Base-by-base conservation (phyloP, 1,140 invertebrate genomes). In the Dysdera silvatica region DNA sequence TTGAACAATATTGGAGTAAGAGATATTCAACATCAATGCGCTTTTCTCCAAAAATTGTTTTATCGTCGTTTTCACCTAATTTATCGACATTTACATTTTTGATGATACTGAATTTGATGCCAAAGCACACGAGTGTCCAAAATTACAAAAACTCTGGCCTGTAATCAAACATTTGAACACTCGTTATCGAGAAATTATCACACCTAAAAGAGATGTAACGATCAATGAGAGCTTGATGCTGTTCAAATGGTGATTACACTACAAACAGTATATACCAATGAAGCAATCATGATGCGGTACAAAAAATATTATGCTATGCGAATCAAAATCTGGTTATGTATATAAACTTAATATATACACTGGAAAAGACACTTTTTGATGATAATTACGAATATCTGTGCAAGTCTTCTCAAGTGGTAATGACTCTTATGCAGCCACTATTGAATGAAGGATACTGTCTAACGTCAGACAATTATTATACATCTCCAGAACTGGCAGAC, bases 191-290 rank as follows among this genome's bases (percentile, higher is more conserved):
- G 40, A 56, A 56, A 23, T 5, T 32, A 56, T 56, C 2, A n/a
- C 4, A 33, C 41, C 47, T 49, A n/a, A 49, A 49, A 49, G 47
- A 49, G 24, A 49, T 49, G 47, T 49, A 6, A 49, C 47, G 29
- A 58, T 48, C 3, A 45, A 58, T 58, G 18, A 58, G 29, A 58
- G 43, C 24, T 58, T 48, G 41, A 58, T 58, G 28, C 14, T 58
- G 18, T 58, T n/a, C 20, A 47, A 20, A 31, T 28, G 55, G 35
- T 31, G 28, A 43, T 23, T 57, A 57, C 41, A 33, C 55, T 40
- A 12, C 8, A 32, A 23, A 57, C 4, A 33, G 29, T 31, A 33
- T 40, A 40, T 55, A 28, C 24, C 47, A 49, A 23, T 49, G 23
- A 24, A 14, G 33, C 31, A 18, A 52, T 16, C 49, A 12, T 12